A percentile compares a stretch with the other conserved stretches of the same genome.
These are phyloP conservation scores for Scarus forsteni DNA, from an alignment of 2,797 vertebrate species.

Conservation along the genomic window DNA sequence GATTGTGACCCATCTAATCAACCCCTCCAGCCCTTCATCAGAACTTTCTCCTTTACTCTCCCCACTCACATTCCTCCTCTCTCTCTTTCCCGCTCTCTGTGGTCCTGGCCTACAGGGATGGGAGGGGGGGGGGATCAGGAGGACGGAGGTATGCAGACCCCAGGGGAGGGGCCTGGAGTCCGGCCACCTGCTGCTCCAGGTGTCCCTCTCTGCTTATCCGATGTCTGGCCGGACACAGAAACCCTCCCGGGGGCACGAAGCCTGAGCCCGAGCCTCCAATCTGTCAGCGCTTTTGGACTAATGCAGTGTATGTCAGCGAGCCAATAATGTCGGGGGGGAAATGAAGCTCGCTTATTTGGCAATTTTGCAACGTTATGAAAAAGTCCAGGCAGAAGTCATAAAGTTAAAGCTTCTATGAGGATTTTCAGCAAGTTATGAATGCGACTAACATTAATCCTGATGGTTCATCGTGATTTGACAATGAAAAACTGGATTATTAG, in stretches of 20 bases:
- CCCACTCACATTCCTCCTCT: constrained; percentile 61
- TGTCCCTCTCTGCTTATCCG: constrained; percentile 72
- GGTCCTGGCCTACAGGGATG: constrained; percentile 46
- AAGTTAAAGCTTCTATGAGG: constrained; percentile 5
- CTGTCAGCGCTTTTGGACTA: constrained; percentile 68
- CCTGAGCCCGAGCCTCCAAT: constrained; percentile 53
- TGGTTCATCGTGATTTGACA: no score
- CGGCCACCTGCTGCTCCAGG: constrained; percentile 82
- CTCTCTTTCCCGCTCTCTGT: constrained; percentile 47
- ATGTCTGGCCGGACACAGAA: constrained; percentile 72
- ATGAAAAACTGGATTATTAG: no score
- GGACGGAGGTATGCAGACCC: constrained; percentile 67
- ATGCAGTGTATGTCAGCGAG: constrained; percentile 70
- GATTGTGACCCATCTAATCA: constrained; percentile 48
- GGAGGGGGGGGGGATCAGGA: constrained; percentile 49
- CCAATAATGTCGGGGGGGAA: constrained; percentile 60
- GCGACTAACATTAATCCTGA: no score
- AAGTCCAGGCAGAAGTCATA: constrained; percentile 27
- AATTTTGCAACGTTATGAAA: constrained; percentile 35
- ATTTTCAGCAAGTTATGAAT: no score
- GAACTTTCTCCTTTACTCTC: constrained; percentile 53
- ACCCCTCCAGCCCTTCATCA: constrained; percentile 55
- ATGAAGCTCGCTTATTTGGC: constrained; percentile 66
- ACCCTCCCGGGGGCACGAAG: constrained; percentile 49
- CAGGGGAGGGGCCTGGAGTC: constrained; percentile 66